phyloP scores from a whole-genome alignment of 2,797 vertebrate species.

The Crypturellus tataupa region DNA sequence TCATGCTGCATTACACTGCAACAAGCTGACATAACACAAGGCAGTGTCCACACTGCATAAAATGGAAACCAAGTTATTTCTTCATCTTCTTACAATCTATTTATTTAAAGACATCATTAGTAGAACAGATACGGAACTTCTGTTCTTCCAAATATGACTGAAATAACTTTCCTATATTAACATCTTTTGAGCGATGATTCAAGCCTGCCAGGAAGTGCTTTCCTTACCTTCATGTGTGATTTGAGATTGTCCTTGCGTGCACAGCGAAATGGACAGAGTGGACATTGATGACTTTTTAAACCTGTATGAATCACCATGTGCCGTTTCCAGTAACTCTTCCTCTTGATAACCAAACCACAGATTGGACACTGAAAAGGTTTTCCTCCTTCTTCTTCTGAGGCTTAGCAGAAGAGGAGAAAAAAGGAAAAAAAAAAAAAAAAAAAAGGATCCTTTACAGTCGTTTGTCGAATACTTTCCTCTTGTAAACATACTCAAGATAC shows the following conservation, averaged over 20 bases:
- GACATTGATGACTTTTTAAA: slow-evolving; percentile 99
- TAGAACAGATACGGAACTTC: neutral
- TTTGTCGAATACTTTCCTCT: slow-evolving; percentile 5
- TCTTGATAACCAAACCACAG: slow-evolving; percentile 98
- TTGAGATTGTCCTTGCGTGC: slow-evolving; percentile 99
- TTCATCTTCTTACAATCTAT: neutral
- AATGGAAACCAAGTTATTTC: neutral
- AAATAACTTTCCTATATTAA: neutral
- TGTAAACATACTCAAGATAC: slow-evolving; percentile 8
- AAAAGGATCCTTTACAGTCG: slow-evolving; percentile 43
- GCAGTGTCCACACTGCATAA: neutral
- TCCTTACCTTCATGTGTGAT: slow-evolving; percentile 99
- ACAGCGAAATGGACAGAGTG: slow-evolving; percentile 97
- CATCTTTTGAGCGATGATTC: neutral
- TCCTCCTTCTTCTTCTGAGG: slow-evolving; percentile 96
- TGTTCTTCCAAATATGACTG: neutral
- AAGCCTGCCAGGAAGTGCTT: neutral
- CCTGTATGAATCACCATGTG: slow-evolving; percentile 99
- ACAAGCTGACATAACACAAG: neutral
- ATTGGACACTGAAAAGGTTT: slow-evolving; percentile 99
- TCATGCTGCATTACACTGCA: neutral
- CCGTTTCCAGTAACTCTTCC: slow-evolving; percentile 99
- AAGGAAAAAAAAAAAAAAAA: slow-evolving; percentile 66
- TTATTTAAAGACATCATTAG: neutral
- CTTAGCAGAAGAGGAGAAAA: slow-evolving; percentile 77